Evolutionary conservation across 2,797 vertebrate species (phyloP), one percentile per base, ranked within the genome.

Genomic region (Rhinella marina): DNA sequence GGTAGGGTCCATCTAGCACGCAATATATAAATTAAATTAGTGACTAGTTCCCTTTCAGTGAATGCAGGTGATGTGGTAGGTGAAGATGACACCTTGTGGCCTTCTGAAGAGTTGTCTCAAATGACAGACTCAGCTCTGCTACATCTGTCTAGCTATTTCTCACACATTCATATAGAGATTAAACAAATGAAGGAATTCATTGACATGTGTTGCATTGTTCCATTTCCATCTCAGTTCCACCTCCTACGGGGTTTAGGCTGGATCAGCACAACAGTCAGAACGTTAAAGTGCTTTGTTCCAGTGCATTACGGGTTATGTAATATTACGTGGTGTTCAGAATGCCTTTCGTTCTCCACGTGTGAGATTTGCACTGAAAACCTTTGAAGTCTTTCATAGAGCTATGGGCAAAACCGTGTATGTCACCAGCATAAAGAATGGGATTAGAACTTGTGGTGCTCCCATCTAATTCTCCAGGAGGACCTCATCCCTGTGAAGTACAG

Each of bases 391-490:
- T 85, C 72, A 76, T 61, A 29, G 21, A 76, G 83, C 72, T 77
- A 85, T 52, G 62, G 83, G 83, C 83, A 85, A 85, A 82, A 85
- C 72, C 19, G 52, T 73, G 82, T 76, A 84, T 73, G 83, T 85
- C 83, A 85, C 70, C 72, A 12, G 72, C 83, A 77, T 85, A 72
- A 85, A 85, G 76, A 85, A 85, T 76, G 56, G 83, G 83, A 85
- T 85, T 85, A 85, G 27, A 62, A 62, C 64, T 77, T 19, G 41
- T 61, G 50, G 72, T 11, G 57, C 72, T 48, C 72, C 72, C 57
- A 5, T 27, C 57, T 62, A 76, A 85, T 85, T 62, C 83, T 75
- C 23, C 41, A 64, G 61, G 61, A 76, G 52, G 83, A 56, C 10
- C 27, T 84, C 12, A 59, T 73, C 54, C 52, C 57, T 75, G 13